These are phyloP conservation scores for Montipora cactus DNA, from an alignment of 64 coral and sea anemone genomes.

Conservation along the genomic window DNA sequence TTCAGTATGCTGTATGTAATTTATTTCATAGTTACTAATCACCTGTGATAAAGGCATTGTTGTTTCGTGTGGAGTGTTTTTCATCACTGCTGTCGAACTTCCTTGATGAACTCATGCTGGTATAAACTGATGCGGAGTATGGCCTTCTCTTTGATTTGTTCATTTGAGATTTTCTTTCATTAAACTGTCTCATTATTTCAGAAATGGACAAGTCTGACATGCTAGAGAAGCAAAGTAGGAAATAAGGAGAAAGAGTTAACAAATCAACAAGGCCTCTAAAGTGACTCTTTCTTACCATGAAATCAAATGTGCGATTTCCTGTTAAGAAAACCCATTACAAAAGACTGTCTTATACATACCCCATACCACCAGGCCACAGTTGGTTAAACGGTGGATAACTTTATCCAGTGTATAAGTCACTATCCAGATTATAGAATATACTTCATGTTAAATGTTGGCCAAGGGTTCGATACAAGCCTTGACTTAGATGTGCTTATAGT, in stretches of 20 bases:
- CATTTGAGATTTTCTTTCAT: conserved; percentile 55
- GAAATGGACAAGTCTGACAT: conserved; percentile 62
- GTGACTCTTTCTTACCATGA: background rate
- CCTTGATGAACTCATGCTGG: background rate
- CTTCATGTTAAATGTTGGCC: too few relatives aligned
- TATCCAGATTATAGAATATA: too few relatives aligned
- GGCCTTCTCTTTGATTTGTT: conserved; percentile 58
- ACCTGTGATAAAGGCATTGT: conserved; percentile 67
- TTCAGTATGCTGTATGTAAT: background rate
- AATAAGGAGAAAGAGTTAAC: background rate
- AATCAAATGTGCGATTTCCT: background rate
- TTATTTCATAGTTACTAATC: background rate
- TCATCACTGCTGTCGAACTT: background rate
- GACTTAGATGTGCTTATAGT: too few relatives aligned
- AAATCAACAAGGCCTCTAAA: background rate
- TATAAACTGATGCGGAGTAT: conserved; percentile 52
- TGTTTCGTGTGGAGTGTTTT: background rate
- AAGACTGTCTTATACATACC: too few relatives aligned
- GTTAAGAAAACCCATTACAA: too few relatives aligned
- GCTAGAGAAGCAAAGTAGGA: conserved; percentile 7
- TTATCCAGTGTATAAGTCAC: too few relatives aligned
- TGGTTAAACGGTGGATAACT: too few relatives aligned
- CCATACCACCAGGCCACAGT: too few relatives aligned
- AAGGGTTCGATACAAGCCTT: too few relatives aligned
- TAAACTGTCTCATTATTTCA: conserved; percentile 67